Percentiles rank a stretch among this genome's conserved stretches.
phyloP scores from a whole-genome alignment of 2,888 invertebrate species.

The Muschampia plurimacula region DNA sequence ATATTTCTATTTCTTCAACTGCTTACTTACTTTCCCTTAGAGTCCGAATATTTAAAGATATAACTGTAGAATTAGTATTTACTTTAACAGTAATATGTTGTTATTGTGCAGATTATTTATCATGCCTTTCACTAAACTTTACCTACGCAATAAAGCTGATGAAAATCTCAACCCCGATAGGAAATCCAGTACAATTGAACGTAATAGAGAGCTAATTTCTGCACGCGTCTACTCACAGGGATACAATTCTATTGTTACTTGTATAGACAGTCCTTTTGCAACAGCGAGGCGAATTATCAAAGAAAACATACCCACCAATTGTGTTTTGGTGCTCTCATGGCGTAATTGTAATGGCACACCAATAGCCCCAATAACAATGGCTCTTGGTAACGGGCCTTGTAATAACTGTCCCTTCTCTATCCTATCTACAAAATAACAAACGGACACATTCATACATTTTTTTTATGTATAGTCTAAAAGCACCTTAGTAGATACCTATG shows the following conservation, averaged over 20 bases:
- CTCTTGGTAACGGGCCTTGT: neutral
- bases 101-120: constrained; percentile 21
- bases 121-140: constrained; percentile 33
- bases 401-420: neutral
- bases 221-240: constrained; percentile 49
- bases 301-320: constrained; percentile 55
- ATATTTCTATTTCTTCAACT: too few species aligned
- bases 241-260: constrained; percentile 74
- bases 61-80: too few species aligned
- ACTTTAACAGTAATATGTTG: constrained; percentile 23
- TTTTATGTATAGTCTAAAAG: too few species aligned
- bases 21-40: too few species aligned
- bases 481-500: too few species aligned
- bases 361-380: constrained; percentile 1
- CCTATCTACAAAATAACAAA: neutral
- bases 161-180: constrained; percentile 38
- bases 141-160: constrained; percentile 28
- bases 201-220: constrained; percentile 34
- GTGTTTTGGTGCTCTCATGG: constrained; percentile 43
- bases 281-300: constrained; percentile 69
- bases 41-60: too few species aligned
- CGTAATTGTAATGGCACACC: constrained; percentile 52
- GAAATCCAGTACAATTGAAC: constrained; percentile 29
- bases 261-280: constrained; percentile 54
- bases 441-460: neutral